These are phyloP conservation scores for Hestina assimilis DNA, from an alignment of 1,140 invertebrate genomes.

Conservation along the genomic window DNA sequence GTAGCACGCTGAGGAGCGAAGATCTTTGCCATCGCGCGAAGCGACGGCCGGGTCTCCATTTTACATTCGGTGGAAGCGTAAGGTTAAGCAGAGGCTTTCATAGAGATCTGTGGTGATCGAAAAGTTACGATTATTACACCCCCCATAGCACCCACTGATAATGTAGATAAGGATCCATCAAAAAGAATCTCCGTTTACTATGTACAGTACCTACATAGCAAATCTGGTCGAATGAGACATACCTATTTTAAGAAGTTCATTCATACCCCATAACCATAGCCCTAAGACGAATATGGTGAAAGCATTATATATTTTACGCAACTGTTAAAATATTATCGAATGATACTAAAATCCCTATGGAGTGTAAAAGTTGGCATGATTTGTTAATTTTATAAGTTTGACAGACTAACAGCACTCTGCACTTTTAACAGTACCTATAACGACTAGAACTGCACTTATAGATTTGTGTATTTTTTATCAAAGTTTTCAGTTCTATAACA, in stretches of 20 bases:
- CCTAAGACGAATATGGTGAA: slow-evolving; percentile 27
- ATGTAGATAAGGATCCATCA: slow-evolving; percentile 39
- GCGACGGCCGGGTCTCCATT: slow-evolving; percentile 53
- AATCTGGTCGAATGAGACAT: slow-evolving; percentile 23
- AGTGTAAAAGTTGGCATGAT: slow-evolving; percentile 67
- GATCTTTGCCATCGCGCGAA: slow-evolving; percentile 54
- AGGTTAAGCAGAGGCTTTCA: slow-evolving; percentile 69
- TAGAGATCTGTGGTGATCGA: slow-evolving; percentile 64
- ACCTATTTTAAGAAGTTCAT: slow-evolving; percentile 14
- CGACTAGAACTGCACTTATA: slow-evolving; percentile 61
- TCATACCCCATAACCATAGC: slow-evolving; percentile 15
- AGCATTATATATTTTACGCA: slow-evolving; percentile 19
- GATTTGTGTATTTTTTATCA: slow-evolving; percentile 64
- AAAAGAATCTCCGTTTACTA: slow-evolving; percentile 47
- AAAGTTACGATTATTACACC: slow-evolving; percentile 26
- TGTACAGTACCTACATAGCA: slow-evolving; percentile 52
- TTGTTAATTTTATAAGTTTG: slow-evolving; percentile 42
- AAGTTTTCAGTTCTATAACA: slow-evolving; percentile 69
- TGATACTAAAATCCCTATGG: slow-evolving; percentile 58
- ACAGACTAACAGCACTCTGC: slow-evolving; percentile 75
- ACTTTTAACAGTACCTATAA: slow-evolving; percentile 55
- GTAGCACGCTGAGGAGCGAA: slow-evolving; percentile 60
- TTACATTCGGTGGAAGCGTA: slow-evolving; percentile 69
- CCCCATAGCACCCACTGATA: slow-evolving; percentile 42
- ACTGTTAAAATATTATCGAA: slow-evolving; percentile 61